Percentiles rank a stretch among this genome's conserved stretches.
Evolutionary conservation across 1,140 invertebrate species (phyloP).

Genomic region (Metopolophium dirhodum): DNA sequence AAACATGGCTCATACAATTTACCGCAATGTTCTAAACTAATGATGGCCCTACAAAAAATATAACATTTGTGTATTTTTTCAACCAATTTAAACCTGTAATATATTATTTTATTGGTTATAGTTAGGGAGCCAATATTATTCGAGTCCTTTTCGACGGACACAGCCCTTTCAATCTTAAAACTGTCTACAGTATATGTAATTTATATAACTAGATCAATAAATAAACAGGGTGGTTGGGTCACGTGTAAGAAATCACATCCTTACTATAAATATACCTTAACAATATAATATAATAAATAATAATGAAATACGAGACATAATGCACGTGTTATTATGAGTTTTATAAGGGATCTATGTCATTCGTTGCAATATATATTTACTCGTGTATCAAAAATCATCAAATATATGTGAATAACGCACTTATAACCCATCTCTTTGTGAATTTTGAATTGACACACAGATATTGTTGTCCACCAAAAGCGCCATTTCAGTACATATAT

Average conservation of each 20-base stretch:
- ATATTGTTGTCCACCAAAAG: background rate
- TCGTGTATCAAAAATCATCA: background rate
- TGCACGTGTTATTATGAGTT: background rate
- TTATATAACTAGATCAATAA: background rate
- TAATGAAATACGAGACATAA: background rate
- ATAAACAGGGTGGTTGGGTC: background rate
- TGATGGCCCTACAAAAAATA: background rate
- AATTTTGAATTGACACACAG: background rate
- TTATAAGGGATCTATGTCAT: conserved; percentile 2
- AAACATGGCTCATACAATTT: background rate
- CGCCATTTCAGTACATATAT: background rate
- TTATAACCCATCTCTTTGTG: conserved; percentile 6
- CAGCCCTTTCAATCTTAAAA: conserved; percentile 18
- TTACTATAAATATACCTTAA: background rate
- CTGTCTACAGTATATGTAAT: background rate
- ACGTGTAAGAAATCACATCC: background rate
- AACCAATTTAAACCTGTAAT: background rate
- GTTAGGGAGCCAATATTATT: background rate
- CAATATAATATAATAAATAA: conserved; percentile 5
- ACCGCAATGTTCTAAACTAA: conserved; percentile 33
- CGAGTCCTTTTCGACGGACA: background rate
- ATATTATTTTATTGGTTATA: conserved; percentile 12
- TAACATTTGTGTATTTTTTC: background rate
- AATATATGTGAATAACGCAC: background rate
- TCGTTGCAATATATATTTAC: background rate